phyloP scores from a whole-genome alignment of 2,888 invertebrate genomes.

The Octonoba sinensis region DNA sequence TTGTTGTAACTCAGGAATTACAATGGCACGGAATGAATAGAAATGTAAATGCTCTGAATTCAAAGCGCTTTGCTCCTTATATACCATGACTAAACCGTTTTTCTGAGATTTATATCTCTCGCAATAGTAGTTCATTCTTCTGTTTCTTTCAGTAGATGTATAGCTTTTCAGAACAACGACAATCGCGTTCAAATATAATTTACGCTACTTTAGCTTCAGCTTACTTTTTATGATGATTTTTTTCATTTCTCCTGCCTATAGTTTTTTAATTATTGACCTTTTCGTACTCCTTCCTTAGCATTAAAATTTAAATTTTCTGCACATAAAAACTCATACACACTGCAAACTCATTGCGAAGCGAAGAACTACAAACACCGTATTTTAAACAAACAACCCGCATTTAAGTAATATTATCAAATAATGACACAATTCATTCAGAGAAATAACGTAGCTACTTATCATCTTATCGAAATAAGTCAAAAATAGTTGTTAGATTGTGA shows the following conservation, averaged over 20 bases:
- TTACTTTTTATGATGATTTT: conserved; percentile 16
- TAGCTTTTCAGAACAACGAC: conserved; percentile 28
- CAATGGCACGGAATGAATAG: conserved; percentile 44
- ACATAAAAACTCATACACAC: too few species aligned
- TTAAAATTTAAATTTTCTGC: too few species aligned
- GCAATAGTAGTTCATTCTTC: conserved; percentile 25
- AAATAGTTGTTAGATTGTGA: too few species aligned
- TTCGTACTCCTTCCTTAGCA: too few species aligned
- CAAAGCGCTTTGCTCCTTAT: conserved; percentile 47
- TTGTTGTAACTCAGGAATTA: conserved; percentile 49
- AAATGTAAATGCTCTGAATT: conserved; percentile 50
- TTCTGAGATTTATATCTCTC: conserved; percentile 42
- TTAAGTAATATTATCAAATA: too few species aligned
- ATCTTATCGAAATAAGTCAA: too few species aligned
- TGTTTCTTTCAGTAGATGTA: conserved; percentile 34
- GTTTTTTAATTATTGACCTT: too few species aligned
- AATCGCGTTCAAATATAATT: conserved; percentile 39
- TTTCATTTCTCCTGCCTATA: not conserved
- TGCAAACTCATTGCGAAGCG: too few species aligned
- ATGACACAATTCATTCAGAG: too few species aligned
- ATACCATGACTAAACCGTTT: conserved; percentile 27
- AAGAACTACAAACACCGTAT: too few species aligned
- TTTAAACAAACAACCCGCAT: too few species aligned
- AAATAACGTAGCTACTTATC: too few species aligned
- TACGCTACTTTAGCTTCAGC: conserved; percentile 33